Evolutionary conservation across 1,140 invertebrate genomes (phyloP), one percentile per base, ranked within the genome.

Genomic region (Halyomorpha halys): DNA sequence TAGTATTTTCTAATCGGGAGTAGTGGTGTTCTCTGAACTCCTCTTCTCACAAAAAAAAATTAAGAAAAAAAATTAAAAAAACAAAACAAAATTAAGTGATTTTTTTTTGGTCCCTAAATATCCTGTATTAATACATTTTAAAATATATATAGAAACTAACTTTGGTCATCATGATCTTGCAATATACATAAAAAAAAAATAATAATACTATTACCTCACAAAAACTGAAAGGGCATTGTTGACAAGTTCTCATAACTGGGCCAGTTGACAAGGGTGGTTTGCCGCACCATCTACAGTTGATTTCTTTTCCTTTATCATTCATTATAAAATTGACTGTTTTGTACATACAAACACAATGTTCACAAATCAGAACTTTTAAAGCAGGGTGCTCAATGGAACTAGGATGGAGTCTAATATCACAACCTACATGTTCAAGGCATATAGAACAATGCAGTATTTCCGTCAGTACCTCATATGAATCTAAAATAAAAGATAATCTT

Each of bases 171-270:
- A n/a, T n/a, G n/a, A n/a, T n/a, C n/a, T n/a, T n/a, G n/a, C n/a
- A n/a, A n/a, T n/a, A n/a, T n/a, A n/a, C n/a, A n/a, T n/a, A n/a
- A n/a, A n/a, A n/a, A n/a, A n/a, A n/a, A n/a, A n/a, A n/a, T n/a
- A n/a, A n/a, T n/a, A n/a, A n/a, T n/a, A n/a, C n/a, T 27, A 8
- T 64, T 39, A 61, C 61, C 54, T 63, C 53, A 44, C 65, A 66
- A 59, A 66, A 66, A n/a, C 53, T 54, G 60, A 66, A 66, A n/a
- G 65, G 65, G 34, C 65, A 66, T 19, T 66, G 19, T 25, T 39
- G 34, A 62, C 65, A 66, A 39, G 13, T 44, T 51, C 45, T 44
- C 5, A 44, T 11, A 47, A 19, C 9, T 11, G 30, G 18, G 5
- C 61, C 44, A 2, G 3, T 11, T n/a, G 4, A 2, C 1, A 21